Conservation (phyloP, 2,888 invertebrate genomes). For the Fragum fragum region DNA sequence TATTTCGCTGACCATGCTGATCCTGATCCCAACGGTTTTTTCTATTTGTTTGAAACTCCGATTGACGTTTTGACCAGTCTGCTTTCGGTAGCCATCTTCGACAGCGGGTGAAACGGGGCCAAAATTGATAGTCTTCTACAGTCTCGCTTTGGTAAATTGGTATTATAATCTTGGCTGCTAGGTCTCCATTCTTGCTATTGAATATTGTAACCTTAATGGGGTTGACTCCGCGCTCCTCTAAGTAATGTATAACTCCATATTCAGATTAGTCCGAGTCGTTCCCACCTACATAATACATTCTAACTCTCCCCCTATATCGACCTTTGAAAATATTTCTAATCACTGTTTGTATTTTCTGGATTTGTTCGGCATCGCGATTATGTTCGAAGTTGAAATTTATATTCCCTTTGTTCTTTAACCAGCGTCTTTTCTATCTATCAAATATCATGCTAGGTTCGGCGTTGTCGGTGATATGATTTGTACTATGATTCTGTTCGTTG, state of each 20-base stretch:
- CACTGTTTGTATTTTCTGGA: neutral
- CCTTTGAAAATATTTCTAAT: neutral
- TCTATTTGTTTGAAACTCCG: too few relatives aligned
- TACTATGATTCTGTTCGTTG: neutral
- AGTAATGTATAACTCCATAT: neutral
- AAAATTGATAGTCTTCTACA: constrained; percentile 7
- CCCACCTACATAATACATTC: constrained; percentile 12
- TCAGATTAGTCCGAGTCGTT: constrained; percentile 2
- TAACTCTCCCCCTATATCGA: neutral
- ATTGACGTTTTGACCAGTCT: neutral
- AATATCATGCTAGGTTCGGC: neutral
- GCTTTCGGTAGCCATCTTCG: neutral
- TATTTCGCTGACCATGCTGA: too few relatives aligned
- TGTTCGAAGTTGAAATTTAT: neutral
- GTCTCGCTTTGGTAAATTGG: constrained; percentile 6
- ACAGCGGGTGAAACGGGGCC: neutral
- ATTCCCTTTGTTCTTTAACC: neutral
- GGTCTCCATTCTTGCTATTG: constrained; percentile 7
- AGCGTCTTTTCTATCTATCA: neutral
- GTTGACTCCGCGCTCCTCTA: constrained; percentile 6
- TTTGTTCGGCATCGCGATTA: neutral
- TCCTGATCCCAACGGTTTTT: too few relatives aligned
- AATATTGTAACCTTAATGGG: constrained; percentile 5
- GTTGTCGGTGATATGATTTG: neutral
- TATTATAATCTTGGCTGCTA: neutral